These are phyloP conservation scores for Pseudomugil gertrudae DNA, from an alignment of 2,797 vertebrate genomes.

Conservation along the genomic window DNA sequence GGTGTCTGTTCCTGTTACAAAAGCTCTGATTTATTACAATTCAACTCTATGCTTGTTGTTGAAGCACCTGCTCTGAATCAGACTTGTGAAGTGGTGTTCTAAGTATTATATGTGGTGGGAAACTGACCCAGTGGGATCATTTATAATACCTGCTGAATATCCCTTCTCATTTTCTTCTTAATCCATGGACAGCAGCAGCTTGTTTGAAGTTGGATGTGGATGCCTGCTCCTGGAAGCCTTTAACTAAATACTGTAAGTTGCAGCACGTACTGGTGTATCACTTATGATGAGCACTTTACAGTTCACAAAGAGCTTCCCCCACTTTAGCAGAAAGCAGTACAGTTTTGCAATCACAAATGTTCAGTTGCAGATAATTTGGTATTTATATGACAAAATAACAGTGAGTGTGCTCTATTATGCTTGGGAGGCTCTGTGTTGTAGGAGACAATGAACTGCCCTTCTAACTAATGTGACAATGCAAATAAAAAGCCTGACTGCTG, in stretches of 20 bases:
- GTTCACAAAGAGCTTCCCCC: conserved; percentile 6
- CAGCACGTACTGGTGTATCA: conserved; percentile 3
- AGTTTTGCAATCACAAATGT: not conserved
- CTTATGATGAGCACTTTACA: conserved; percentile 8
- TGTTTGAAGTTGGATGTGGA: conserved; percentile 51
- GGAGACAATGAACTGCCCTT: not conserved
- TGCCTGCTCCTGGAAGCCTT: conserved; percentile 31
- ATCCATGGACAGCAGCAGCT: conserved; percentile 41
- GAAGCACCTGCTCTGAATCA: conserved; percentile 56
- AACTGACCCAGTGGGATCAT: conserved; percentile 54
- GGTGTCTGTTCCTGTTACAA: conserved; percentile 41
- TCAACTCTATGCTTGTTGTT: conserved; percentile 42
- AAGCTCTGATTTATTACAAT: conserved; percentile 49
- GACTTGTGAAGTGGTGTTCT: conserved; percentile 57
- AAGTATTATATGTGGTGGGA: conserved; percentile 43
- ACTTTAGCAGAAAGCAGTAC: not conserved
- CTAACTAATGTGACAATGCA: not conserved
- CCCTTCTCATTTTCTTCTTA: conserved; percentile 42
- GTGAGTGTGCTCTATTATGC: not conserved
- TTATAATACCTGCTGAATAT: conserved; percentile 50
- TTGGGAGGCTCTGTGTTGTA: not conserved
- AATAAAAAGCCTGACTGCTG: not conserved
- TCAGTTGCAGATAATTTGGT: not conserved
- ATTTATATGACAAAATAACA: not conserved
- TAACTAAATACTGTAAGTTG: conserved; percentile 41